These are phyloP conservation scores for Drosophila insularis DNA, from an alignment of 1,140 invertebrate genomes.

Conservation along the genomic window DNA sequence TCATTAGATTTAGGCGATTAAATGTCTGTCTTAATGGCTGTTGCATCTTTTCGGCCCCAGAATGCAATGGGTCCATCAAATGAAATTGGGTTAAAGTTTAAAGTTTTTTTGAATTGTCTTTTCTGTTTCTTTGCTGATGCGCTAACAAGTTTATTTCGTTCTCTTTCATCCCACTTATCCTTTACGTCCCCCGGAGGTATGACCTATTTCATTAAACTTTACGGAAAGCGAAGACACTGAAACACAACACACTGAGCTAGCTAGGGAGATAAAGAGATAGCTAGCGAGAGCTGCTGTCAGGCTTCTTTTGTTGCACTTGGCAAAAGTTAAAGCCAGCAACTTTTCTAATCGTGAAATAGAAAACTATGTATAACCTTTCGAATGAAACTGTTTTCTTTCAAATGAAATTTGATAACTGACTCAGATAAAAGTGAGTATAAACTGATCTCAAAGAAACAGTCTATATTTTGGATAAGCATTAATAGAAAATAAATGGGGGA, in stretches of 20 bases:
- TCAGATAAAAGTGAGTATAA: no score
- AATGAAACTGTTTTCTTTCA: no score
- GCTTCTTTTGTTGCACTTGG: neutral
- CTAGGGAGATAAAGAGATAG: conserved; percentile 5
- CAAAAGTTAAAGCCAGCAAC: neutral
- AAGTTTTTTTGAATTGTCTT: conserved; percentile 13
- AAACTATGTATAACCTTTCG: no score
- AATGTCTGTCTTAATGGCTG: neutral
- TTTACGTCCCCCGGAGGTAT: conserved; percentile 19
- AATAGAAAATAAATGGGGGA: no score
- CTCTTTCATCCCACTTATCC: conserved; percentile 7
- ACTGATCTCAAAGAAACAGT: no score
- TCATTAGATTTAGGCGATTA: conserved; percentile 54
- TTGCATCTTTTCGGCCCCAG: neutral
- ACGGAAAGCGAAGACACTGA: conserved; percentile 42
- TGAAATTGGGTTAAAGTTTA: conserved; percentile 10
- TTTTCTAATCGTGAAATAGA: neutral
- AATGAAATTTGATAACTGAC: no score
- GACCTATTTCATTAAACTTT: conserved; percentile 68
- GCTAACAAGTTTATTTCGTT: conserved; percentile 55
- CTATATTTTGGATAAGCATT: no score
- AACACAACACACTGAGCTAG: conserved; percentile 8
- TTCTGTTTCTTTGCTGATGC: conserved; percentile 30
- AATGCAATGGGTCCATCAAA: neutral
- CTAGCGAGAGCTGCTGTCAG: neutral